These are phyloP conservation scores for Grammomys dolichurus DNA, from an alignment of 2,113 vertebrate species.

Conservation along the genomic window DNA sequence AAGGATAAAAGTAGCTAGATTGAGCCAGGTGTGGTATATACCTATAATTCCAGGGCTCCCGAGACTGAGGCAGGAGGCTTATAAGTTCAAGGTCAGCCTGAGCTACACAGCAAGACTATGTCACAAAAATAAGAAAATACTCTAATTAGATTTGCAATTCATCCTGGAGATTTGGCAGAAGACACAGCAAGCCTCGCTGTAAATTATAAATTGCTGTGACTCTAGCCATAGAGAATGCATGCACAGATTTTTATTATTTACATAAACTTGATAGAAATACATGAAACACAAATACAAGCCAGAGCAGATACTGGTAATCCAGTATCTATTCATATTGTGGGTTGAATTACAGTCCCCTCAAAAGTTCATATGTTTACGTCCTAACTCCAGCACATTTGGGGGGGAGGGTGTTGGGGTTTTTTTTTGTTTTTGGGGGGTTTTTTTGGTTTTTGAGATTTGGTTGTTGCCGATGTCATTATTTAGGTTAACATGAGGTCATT, in stretches of 20 bases:
- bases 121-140: neutral
- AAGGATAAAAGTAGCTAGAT: neutral
- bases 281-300: neutral
- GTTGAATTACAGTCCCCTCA: neutral
- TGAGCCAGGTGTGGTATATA: neutral
- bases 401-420: too few species aligned
- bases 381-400: neutral
- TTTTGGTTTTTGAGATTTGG: neutral
- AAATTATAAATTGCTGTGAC: neutral
- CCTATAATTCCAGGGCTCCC: neutral
- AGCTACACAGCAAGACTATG: neutral
- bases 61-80: neutral
- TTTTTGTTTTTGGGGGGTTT: too few species aligned
- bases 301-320: neutral
- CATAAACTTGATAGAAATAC: neutral
- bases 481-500: neutral
- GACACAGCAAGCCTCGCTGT: neutral
- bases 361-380: neutral
- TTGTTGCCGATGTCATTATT: neutral
- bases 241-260: neutral
- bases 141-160: neutral
- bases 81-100: neutral
- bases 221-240: neutral
- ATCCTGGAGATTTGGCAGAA: slow-evolving; percentile 2
- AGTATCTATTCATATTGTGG: neutral